Base-by-base conservation (phyloP, 30 jellyfish, hydroid and myxozoan genomes). In the Pseudorhiza aurosa region DNA sequence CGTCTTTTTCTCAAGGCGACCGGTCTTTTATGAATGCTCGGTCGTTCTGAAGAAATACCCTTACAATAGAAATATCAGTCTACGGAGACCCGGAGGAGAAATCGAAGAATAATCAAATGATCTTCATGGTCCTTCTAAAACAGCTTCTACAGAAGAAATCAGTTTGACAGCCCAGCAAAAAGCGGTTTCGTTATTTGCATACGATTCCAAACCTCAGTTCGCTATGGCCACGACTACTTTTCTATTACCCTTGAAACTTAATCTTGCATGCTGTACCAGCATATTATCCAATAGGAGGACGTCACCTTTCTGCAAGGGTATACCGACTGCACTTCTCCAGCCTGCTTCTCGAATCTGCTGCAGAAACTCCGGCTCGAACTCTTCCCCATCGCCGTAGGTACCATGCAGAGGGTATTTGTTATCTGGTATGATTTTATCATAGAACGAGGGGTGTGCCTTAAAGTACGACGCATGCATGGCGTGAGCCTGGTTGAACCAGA, bases 311-410 rank as follows among this genome's bases (percentile, higher is more conserved):
- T 72, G 39, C 97, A 95, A 89, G 22, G 87, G 97, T 29, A 89
- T 83, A 11, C 95, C 97, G 28, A 89, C 88, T 25, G 97, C 95
- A 40, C 81, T 47, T 15, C 68, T 74, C 97, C 95, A 81, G 0
- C 85, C 88, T 0, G 91, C 97, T 31, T 81, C 90, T 40, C 97
- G 67, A 40, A 73, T 72, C 40, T 81, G 95, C 60, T 74, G 95
- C 30, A 89, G 12, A 30, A 71, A 67, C 30, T 82, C 95, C 6
- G 92, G 92, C 59, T 89, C 95, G 24, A 89, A 42, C 73, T 89
- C 97, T 64, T 89, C 97, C 14, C 97, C 97, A 46, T 89, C 92
- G 33, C 97, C 97, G 37, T 89, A 89, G 3, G 97, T 81, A 42
- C 82, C 44, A 75, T 89, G 97, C 29, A 89, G 47, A 14, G 93